Base-by-base conservation (phyloP, 2,888 invertebrate genomes). In the Tipula helvola region DNA sequence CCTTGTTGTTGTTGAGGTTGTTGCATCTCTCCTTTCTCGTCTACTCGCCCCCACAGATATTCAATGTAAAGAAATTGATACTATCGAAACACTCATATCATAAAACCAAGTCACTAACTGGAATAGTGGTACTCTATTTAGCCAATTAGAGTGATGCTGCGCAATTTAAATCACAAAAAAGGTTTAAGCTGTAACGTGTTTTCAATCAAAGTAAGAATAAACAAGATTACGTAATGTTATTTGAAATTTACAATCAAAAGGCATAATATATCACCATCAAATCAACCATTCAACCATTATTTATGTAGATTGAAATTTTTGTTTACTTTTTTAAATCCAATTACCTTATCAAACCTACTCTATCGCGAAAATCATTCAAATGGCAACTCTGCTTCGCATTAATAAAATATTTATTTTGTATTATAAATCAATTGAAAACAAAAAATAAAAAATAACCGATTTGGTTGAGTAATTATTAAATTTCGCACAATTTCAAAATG, bases 391-490 rank as follows among this genome's bases (percentile, higher is more conserved):
- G 71, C 18, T 5, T 10, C 28, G 28, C 28, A 12, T 10, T 12
- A 71, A 28, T 18, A 28, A 28, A 71, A 71, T 41, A 44, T 18
- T 28, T 36, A 36, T 28, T 83, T 71, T 41, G 18, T 28, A 86
- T 71, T 71, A 71, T 42, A 83, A 71, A 86, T 86, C 83, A 86
- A 86, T 71, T 86, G 71, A 71, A 71, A 71, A 28, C 12, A 18
- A 71, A 71, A n/a, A 71, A 71, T 28, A 83, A 71, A 18, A 71
- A 41, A 83, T 41, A 83, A 86, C 83, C 86, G 41, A 71, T 71
- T 71, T 71, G 71, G 71, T 71, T 71, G 71, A 71, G 71, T 71
- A 71, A 71, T 71, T 28, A 71, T 71, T 71, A 71, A 71, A 71
- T 71, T 71, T 86, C 47, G 86, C 42, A 42, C 42, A 42, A 39